Percentiles rank a stretch among this genome's conserved stretches.
These are phyloP conservation scores for Cancer borealis DNA, from an alignment of 2,888 invertebrate genomes.

Conservation along the genomic window DNA sequence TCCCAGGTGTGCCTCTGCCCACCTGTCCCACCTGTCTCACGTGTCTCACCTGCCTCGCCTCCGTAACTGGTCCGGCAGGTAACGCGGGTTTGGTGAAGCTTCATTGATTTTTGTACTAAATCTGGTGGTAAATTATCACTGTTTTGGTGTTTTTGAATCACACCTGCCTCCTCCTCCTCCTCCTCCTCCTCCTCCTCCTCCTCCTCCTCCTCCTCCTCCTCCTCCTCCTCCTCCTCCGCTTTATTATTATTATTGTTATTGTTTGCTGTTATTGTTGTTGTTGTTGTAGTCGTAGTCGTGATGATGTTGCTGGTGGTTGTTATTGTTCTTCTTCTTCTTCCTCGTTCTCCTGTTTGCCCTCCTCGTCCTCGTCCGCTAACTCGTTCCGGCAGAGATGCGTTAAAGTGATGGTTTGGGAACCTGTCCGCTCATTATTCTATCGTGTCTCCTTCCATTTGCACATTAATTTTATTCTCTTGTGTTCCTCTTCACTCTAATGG, in stretches of 20 bases:
- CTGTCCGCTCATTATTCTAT: not conserved
- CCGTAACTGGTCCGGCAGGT: not conserved
- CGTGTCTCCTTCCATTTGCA: not conserved
- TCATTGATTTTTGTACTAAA: not conserved
- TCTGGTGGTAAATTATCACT: not conserved
- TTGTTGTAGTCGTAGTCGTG: too few species aligned
- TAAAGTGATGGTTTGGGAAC: not conserved
- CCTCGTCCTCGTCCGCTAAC: not conserved
- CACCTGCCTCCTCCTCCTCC: not conserved
- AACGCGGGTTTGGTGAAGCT: not conserved
- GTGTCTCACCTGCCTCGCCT: not conserved
- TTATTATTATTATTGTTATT: too few species aligned
- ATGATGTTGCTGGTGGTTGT: not conserved
- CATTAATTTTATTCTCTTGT: not conserved
- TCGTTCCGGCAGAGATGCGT: not conserved
- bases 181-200: not conserved
- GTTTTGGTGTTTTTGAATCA: not conserved
- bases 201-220: not conserved
- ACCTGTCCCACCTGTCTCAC: constrained; percentile 4
- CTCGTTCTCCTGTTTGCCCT: not conserved
- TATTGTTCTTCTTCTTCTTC: not conserved
- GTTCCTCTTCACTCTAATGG: not conserved
- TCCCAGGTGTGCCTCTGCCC: constrained; percentile 30
- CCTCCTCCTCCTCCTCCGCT: not conserved
- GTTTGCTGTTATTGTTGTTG: too few species aligned